These are phyloP conservation scores for Coptodon rendalli DNA, from an alignment of 2,113 vertebrate species.

Conservation along the genomic window DNA sequence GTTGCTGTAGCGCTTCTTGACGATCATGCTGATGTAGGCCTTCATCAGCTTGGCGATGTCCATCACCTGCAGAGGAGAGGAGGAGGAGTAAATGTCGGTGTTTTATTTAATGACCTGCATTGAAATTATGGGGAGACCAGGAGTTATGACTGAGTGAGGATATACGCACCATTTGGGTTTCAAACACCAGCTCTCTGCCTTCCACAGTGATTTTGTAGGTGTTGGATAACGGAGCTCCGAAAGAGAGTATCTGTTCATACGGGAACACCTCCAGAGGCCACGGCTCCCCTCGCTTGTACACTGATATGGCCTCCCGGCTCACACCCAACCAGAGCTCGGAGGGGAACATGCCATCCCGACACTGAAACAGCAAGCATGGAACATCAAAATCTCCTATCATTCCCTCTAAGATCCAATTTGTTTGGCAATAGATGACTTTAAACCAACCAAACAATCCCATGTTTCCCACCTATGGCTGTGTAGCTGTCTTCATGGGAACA, in stretches of 20 bases:
- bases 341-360: constrained; percentile 85
- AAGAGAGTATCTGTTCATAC: constrained; percentile 93
- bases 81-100: neutral
- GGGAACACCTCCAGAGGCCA: constrained; percentile 89
- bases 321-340: constrained; percentile 91
- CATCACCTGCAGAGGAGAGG: constrained; percentile 79
- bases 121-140: neutral
- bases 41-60: constrained; percentile 99
- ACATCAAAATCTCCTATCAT: neutral
- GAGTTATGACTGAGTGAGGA: neutral
- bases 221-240: constrained; percentile 87
- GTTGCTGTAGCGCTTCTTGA: constrained; percentile 95
- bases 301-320: constrained; percentile 85
- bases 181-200: constrained; percentile 88
- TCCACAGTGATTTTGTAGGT: constrained; percentile 92
- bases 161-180: constrained; percentile 79
- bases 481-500: neutral
- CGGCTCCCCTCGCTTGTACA: constrained; percentile 92
- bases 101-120: neutral
- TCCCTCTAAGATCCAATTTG: accelerated
- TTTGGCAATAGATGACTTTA: neutral
- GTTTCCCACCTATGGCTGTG: neutral
- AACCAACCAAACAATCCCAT: accelerated
- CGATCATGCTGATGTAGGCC: constrained; percentile 98
- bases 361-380: constrained; percentile 54